These are phyloP conservation scores for Operophtera brumata DNA, from an alignment of 2,888 invertebrate species.

Conservation along the genomic window DNA sequence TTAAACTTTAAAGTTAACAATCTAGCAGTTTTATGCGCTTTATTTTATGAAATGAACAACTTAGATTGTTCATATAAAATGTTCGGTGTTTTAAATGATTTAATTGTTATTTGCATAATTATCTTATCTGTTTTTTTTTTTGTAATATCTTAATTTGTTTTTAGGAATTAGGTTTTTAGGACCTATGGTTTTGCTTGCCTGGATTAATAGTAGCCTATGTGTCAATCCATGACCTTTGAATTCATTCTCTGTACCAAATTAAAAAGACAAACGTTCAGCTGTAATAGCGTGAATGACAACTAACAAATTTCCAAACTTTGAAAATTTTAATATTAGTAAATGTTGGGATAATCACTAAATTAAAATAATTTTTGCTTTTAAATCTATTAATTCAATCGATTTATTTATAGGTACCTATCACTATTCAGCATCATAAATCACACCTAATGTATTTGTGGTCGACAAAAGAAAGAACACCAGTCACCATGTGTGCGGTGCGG, in stretches of 20 bases:
- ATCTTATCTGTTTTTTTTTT: neutral
- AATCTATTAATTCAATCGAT: neutral
- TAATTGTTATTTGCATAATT: neutral
- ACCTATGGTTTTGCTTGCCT: too few relatives aligned
- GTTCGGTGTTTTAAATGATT: neutral
- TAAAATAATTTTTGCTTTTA: too few relatives aligned
- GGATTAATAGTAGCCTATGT: too few relatives aligned
- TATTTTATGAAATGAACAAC: constrained; percentile 4
- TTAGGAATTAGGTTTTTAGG: too few relatives aligned
- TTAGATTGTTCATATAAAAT: too few relatives aligned
- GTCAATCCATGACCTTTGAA: too few relatives aligned
- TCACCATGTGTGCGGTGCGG: constrained; percentile 59
- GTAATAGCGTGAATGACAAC: too few relatives aligned
- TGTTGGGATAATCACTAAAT: too few relatives aligned
- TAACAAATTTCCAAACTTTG: too few relatives aligned
- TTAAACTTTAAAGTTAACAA: constrained; percentile 24
- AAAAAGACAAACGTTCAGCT: too few relatives aligned
- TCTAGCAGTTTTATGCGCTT: constrained; percentile 10
- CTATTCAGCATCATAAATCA: constrained; percentile 22
- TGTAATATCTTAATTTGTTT: neutral
- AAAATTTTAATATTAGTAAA: too few relatives aligned
- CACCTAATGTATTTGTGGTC: constrained; percentile 30
- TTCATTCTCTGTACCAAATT: too few relatives aligned
- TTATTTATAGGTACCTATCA: neutral
- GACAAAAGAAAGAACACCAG: constrained; percentile 44